Percentiles rank a stretch among this genome's conserved stretches.
phyloP scores from a whole-genome alignment of 2,797 vertebrate genomes.

The Liasis olivaceus region DNA sequence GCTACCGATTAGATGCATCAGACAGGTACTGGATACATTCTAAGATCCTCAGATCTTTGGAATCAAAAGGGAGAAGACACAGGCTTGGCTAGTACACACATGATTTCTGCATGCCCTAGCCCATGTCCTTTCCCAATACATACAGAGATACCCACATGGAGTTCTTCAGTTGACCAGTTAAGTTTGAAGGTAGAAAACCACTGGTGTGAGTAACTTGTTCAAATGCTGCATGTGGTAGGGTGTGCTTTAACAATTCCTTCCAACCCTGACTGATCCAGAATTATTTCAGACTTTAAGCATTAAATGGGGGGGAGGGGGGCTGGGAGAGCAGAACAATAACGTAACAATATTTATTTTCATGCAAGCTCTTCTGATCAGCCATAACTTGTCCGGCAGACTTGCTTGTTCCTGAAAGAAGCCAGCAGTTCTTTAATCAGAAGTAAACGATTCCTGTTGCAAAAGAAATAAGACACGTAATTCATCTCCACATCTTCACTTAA shows the following conservation, averaged over 20 bases:
- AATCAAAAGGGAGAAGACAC: neutral
- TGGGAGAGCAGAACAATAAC: slow-evolving; percentile 40
- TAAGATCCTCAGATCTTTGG: neutral
- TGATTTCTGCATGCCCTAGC: neutral
- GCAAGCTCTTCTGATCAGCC: slow-evolving; percentile 31
- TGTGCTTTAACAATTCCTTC: neutral
- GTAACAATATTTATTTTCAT: neutral
- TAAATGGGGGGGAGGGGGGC: neutral
- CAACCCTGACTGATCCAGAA: neutral
- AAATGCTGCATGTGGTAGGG: neutral
- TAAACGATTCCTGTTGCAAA: slow-evolving; percentile 69
- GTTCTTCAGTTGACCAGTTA: neutral
- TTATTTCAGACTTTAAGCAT: slow-evolving; percentile 35
- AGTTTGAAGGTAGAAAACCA: neutral
- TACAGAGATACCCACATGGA: neutral
- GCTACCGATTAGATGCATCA: neutral
- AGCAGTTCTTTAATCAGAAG: slow-evolving; percentile 72
- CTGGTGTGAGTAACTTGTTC: neutral
- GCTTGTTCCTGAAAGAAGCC: slow-evolving; percentile 78
- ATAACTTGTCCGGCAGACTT: neutral
- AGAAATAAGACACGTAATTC: slow-evolving; percentile 12
- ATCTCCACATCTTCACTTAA: no score
- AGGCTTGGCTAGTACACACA: neutral
- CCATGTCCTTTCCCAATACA: neutral
- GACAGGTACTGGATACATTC: neutral